These are phyloP conservation scores for Lordiphosa mommai DNA, from an alignment of 1,140 invertebrate species.

Conservation along the genomic window DNA sequence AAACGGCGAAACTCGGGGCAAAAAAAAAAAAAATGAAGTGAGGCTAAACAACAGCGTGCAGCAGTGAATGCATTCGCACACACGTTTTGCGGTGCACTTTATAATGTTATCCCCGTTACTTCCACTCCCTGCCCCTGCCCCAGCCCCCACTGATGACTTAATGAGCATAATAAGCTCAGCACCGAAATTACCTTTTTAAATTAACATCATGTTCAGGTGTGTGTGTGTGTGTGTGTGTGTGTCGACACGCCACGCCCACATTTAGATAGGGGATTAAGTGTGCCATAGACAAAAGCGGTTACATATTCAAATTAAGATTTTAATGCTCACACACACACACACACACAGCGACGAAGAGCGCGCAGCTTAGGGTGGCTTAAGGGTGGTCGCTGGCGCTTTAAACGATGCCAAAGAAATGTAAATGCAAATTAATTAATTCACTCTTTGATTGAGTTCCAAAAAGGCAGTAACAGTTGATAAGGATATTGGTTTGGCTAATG, in stretches of 20 bases:
- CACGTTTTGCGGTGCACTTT: constrained; percentile 66
- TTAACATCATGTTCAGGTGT: constrained; percentile 56
- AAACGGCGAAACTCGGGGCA: not conserved
- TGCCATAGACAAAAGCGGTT: constrained; percentile 60
- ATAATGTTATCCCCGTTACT: constrained; percentile 40
- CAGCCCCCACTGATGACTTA: constrained; percentile 58
- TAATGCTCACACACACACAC: constrained; percentile 60
- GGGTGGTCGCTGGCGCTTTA: not conserved
- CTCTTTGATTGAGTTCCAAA: constrained; percentile 35
- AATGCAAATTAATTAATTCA: constrained; percentile 63
- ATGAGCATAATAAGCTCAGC: constrained; percentile 75
- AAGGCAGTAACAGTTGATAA: no score
- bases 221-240: not conserved
- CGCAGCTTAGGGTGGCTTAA: not conserved
- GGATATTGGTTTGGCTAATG: no score
- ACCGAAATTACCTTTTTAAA: constrained; percentile 76
- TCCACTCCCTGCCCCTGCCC: not conserved
- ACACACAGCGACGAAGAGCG: not conserved
- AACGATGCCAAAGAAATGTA: constrained; percentile 45
- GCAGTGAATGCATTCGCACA: constrained; percentile 38
- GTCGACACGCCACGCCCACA: constrained; percentile 1
- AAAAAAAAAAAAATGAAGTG: constrained; percentile 5
- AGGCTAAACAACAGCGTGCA: constrained; percentile 49
- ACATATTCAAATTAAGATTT: constrained; percentile 77
- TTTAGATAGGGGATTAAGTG: constrained; percentile 13